Evolutionary conservation across 2,888 invertebrate species (phyloP), one percentile per base, ranked within the genome.

Genomic region (Pherbina coryleti): DNA sequence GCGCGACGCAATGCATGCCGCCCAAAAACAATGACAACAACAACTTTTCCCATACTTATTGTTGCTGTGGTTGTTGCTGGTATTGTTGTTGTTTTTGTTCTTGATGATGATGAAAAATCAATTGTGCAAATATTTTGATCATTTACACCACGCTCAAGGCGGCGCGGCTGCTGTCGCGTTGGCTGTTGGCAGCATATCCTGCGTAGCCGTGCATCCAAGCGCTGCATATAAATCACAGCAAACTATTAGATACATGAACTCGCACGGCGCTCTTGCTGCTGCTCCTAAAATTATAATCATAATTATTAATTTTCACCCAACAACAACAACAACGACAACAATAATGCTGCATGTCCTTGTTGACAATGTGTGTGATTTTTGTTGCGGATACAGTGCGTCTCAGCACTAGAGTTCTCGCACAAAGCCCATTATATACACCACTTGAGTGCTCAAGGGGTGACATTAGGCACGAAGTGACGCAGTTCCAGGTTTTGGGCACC

Each of bases 41-140:
- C 44, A 44, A 37, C 37, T 37, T 37, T 37, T 37, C 37, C 37
- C 5, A 5, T 31, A 37, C 5, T 37, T 37, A 1, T 8, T 8
- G 8, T 7, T 31, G 31, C 5, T 31, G 31, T 37, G 4, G 7
- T 37, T 14, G 4, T 44, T 44, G 44, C 7, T 11, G 11, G 2
- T 44, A 14, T 2, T 44, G 44, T 14, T 44, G 44, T 11, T 44
- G 14, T 44, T 44, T 1, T n/a, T 1, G 3, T 55, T 2, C 55
- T 19, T n/a, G 55, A 55, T 55, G 53, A 9, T 55, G 19, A 11
- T 62, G 14, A 62, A 62, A 62, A 62, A 62, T 62, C 62, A 62
- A 62, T 62, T 62, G 22, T 17, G 25, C 62, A 62, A 62, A 62
- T 62, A 62, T 62, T 62, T 25, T 62, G 62, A 62, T 62, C 62